Evolutionary conservation across 2,888 invertebrate genomes (phyloP), one percentile per base, ranked within the genome.

Genomic region (Acanthopleura granulata): DNA sequence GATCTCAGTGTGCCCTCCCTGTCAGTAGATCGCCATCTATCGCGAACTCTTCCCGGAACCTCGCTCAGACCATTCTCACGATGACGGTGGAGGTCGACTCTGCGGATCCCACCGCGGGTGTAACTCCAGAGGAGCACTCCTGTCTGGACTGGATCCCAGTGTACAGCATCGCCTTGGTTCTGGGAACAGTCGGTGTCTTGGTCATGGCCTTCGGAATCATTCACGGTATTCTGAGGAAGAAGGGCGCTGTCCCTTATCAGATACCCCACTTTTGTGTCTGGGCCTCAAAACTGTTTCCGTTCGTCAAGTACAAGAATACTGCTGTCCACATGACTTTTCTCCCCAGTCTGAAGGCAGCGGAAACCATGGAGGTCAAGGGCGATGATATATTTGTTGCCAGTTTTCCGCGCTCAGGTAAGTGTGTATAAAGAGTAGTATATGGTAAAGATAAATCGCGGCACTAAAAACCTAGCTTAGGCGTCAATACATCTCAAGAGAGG

Each of bases 321-420:
- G 16, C 71, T 6, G 49, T 71, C 6, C 40, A 71, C 25, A 71
- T 49, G 71, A n/a, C 50, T 3, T 49, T 71, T 40, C 18, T 71
- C 11, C 40, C 40, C 18, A 78, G 80, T 72, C 70, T 87, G 22
- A 78, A 84, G 57, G 78, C 82, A 27, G 74, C 89, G 40, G 80
- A 84, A 30, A 93, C 95, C 76, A 93, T 96, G 89, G 92, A 94
- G 77, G 93, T 96, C 0, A 91, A 93, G 75, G 92, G 93, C 6
- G 94, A 94, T 82, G 97, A 97, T 89, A 93, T 96, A 0, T 96
- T 96, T 95, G 92, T 97, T 89, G 93, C 95, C 62, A 96, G 96
- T 25, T 97, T 94, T 92, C 97, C 97, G 0, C 93, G 96, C 84
- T 96, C 97, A 84, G 97, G 97, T 95, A 88, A 91, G 91, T 40